Base-by-base conservation (phyloP, 2,888 invertebrate species). In the Lasioglossum morio region DNA sequence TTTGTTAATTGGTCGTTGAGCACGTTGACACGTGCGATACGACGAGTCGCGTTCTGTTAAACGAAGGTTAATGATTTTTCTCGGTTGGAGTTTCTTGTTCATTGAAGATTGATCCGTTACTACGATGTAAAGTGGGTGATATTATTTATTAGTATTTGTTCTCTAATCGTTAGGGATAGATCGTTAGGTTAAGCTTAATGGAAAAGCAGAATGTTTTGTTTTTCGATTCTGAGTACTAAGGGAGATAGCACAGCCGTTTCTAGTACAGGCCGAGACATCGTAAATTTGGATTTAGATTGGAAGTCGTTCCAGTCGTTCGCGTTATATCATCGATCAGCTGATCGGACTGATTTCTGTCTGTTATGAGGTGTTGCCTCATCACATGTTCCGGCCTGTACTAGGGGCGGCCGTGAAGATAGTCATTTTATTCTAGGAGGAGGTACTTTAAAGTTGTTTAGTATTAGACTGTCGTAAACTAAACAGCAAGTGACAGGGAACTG, bases 11-110 rank as follows among this genome's bases (percentile, higher is more conserved):
- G n/a, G 4, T 69, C 8, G 4, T n/a, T 10, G 19, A 46, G 30
- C 46, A 8, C 46, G 60, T 27, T 27, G 27, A 23, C 30, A 12
- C 37, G 43, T n/a, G 46, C 81, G 37, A 43, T 37, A 12, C 43
- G 43, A 23, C 46, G 12, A 72, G n/a, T 60, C 34, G 37, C 43
- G 34, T n/a, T 79, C n/a, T 34, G 19, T 79, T 40, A 8, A 57
- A 57, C n/a, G 30, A 14, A 27, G 72, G 37, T 34, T 37, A 69
- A 2, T 74, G n/a, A 57, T 73, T 19, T 72, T 82, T 72, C 30
- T 63, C 76, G 34, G 37, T 37, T 69, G 37, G 16, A 60, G 30
- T 78, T 75, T 82, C 19, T 73, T 27, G 81, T 73, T 69, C 43
- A 16, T 82, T 81, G 27, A 72, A 48, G 27, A 81, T 60, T 70